These are phyloP conservation scores for Aricia artaxerxes DNA, from an alignment of 2,888 invertebrate genomes.

Conservation along the genomic window DNA sequence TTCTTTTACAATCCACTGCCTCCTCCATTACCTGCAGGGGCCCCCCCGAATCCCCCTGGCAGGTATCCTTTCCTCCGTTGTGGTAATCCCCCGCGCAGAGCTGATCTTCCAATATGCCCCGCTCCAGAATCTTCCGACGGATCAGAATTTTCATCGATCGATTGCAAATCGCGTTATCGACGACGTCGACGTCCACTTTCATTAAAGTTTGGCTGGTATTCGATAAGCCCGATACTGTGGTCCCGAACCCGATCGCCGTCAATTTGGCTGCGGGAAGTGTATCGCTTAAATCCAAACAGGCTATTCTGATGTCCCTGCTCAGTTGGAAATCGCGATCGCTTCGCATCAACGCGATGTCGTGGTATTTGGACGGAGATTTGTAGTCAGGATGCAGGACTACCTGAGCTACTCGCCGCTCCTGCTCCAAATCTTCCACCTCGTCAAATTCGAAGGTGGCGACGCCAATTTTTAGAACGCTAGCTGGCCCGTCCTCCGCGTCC, in stretches of 20 bases:
- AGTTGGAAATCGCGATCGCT: conserved; percentile 72
- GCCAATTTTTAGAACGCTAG: conserved; percentile 76
- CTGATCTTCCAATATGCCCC: conserved; percentile 63
- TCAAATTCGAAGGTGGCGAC: conserved; percentile 76
- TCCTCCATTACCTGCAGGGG: conserved; percentile 68
- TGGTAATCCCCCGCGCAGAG: conserved; percentile 73
- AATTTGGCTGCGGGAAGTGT: conserved; percentile 54
- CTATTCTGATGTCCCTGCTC: conserved; percentile 80
- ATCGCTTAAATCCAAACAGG: conserved; percentile 74
- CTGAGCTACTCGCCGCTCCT: conserved; percentile 69
- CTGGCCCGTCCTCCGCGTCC: conserved; percentile 69
- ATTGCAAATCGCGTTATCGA: conserved; percentile 60
- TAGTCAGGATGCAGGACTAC: conserved; percentile 79
- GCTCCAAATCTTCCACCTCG: conserved; percentile 72
- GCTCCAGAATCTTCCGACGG: conserved; percentile 55
- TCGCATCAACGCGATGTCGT: conserved; percentile 85
- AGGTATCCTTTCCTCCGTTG: conserved; percentile 71
- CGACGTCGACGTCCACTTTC: conserved; percentile 70
- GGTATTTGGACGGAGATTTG: conserved; percentile 75
- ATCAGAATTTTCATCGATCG: conserved; percentile 65
- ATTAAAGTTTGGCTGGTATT: conserved; percentile 70
- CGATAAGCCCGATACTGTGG: conserved; percentile 65
- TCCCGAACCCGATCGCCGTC: conserved; percentile 84
- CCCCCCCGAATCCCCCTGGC: conserved; percentile 76
- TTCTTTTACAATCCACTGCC: conserved; percentile 59